Conservation (phyloP, 2,888 invertebrate genomes). For the Trissolcus japonicus region DNA sequence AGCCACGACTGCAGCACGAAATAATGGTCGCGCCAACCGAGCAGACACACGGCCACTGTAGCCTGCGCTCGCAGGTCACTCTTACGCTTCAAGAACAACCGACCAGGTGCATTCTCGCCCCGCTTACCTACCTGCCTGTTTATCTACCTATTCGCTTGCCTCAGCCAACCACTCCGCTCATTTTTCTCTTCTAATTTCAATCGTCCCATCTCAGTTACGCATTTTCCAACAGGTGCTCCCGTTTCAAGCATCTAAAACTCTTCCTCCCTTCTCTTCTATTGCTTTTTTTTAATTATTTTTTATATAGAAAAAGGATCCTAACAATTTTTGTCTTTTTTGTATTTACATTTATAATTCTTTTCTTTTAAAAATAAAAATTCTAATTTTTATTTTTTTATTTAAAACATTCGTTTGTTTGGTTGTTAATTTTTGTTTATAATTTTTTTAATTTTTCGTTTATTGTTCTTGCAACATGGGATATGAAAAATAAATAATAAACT, state of each 20-base stretch:
- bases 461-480: no score
- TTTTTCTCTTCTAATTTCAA: constrained; percentile 49
- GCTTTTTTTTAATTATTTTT: neutral
- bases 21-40: constrained; percentile 19
- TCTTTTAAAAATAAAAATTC: no score
- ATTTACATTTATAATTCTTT: no score
- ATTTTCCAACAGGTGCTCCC: constrained; percentile 16
- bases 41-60: constrained; percentile 32
- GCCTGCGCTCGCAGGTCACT: constrained; percentile 66
- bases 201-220: constrained; percentile 13
- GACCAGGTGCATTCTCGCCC: constrained; percentile 69
- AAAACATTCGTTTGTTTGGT: no score
- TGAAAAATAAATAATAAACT: no score
- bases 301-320: no score
- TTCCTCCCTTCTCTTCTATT: neutral
- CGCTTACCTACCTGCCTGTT: constrained; percentile 64
- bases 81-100: constrained; percentile 63
- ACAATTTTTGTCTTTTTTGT: no score
- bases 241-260: neutral
- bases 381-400: no score
- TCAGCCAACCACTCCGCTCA: constrained; percentile 37
- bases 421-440: no score
- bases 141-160: constrained; percentile 39
- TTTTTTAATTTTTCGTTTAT: no score
- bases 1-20: neutral